Evolutionary conservation across 2,888 invertebrate genomes (phyloP), one percentile per base, ranked within the genome.

Genomic region (Apoda limacodes): DNA sequence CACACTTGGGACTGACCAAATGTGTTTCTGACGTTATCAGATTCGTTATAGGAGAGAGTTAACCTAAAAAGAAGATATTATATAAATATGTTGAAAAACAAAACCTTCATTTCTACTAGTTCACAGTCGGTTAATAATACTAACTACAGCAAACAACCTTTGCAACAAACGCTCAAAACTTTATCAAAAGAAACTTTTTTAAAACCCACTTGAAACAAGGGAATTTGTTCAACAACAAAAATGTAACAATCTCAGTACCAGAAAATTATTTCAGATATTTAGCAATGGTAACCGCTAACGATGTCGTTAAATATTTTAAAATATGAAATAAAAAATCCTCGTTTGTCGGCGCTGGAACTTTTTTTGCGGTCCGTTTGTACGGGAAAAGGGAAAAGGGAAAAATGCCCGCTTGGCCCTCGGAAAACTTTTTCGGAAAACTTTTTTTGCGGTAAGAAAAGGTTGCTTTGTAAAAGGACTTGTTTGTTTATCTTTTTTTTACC

Each of bases 401-500:
- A 75, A 75, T 71, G 62, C 62, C 54, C 60, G 67, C 48, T 62
- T 56, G 17, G 17, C 17, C 54, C 60, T 53, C 54, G 58, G 57
- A 60, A 69, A 76, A 72, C 57, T 74, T 76, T 74, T n/a, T 53
- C 54, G 58, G 57, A 60, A 69, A 76, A 72, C 57, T 74, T 76
- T 74, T n/a, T 76, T 72, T 78, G 76, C 52, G 78, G 78, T 72
- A 74, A 80, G 76, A 76, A 75, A 71, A 67, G 71, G 74, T 65
- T 66, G 68, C 70, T 69, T 69, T 69, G 68, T 66, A 49, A 17
- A 30, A 45, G 32, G 46, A 49, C 49, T 52, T 50, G 50, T 58
- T 57, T 55, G 47, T 52, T 46, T 43, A 31, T 35, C 30, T 39
- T 48, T 46, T 49, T 53, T 48, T 49, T 52, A 45, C 47, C 48